Conservation (phyloP, 2,888 invertebrate genomes). For the Agrochola macilenta region DNA sequence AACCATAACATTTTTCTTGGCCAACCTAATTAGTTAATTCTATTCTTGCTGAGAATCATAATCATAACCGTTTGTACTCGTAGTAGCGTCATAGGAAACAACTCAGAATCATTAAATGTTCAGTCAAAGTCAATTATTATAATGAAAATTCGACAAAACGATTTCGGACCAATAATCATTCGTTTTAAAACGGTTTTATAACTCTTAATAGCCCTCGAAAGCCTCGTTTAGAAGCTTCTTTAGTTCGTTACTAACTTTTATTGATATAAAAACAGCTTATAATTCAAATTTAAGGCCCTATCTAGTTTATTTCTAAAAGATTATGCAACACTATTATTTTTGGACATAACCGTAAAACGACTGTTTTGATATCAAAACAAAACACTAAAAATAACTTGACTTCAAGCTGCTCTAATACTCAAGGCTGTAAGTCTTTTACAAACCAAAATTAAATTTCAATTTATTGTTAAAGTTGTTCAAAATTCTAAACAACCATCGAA, state of each 20-base stretch:
- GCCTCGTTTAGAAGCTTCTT: not conserved
- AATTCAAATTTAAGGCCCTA: not conserved
- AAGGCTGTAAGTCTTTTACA: not conserved
- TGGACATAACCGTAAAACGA: not conserved
- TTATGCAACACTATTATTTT: not conserved
- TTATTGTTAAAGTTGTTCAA: constrained; percentile 16
- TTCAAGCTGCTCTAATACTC: not conserved
- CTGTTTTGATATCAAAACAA: constrained; percentile 9
- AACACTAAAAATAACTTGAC: constrained; percentile 8
- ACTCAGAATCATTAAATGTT: not conserved
- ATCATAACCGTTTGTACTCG: not conserved
- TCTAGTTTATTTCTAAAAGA: not conserved
- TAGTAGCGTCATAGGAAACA: not conserved
- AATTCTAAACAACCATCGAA: constrained; percentile 25
- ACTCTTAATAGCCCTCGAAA: constrained; percentile 1
- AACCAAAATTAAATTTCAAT: constrained; percentile 20
- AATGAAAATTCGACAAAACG: not conserved
- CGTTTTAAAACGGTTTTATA: not conserved
- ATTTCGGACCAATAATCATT: no score
- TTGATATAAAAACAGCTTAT: not conserved
- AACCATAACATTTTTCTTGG: no score
- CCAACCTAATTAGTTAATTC: not conserved
- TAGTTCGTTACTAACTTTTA: not conserved
- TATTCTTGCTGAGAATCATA: not conserved
- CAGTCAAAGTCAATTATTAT: not conserved